Evolutionary conservation across 2,113 vertebrate genomes (phyloP), one percentile per base, ranked within the genome.

Genomic region (Hippolais icterina): DNA sequence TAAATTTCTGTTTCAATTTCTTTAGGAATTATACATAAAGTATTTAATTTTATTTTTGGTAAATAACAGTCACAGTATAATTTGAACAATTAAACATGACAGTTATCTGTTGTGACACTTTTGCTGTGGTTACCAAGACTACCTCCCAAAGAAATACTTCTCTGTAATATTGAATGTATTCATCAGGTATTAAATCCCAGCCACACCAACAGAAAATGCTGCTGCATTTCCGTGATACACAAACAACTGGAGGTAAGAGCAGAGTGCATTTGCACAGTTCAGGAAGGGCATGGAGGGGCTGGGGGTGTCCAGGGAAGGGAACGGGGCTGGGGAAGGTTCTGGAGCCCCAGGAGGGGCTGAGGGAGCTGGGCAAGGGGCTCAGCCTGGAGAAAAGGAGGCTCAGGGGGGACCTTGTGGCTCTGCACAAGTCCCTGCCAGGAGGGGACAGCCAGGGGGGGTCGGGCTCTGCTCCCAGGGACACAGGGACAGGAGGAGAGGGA

Each of bases 211-310:
- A 57, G 35, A 52, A 90, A 84, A 64, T 8, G 13, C 29, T 72
- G 53, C 18, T n/a, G 27, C 5, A 27, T 27, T 70, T 18, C 6
- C n/a, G 5, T 42, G 27, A 37, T 7, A 0, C 7, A 39, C 19
- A 19, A 19, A 31, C 46, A 46, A 3, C 15, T 42, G 28, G 7
- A 29, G 14, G 6, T 18, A 15, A 71, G 14, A 46, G 47, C 25
- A 39, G 17, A 0, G 0, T 31, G 49, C 7, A 2, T 24, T 72
- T 49, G 29, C 11, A 21, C 5, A 8, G 4, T 4, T 33, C 33
- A 27, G 14, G 19, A 54, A 13, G 12, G 47, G 13, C 42, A 0
- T 3, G 1, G 12, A 44, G 68, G 37, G 68, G 54, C 66, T 64
- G 66, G 31, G 35, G 31, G 0, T 35, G 75, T 18, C 11, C 57